Evolutionary conservation across 2,797 vertebrate species (phyloP).

Genomic region (Synaphobranchus kaupii): DNA sequence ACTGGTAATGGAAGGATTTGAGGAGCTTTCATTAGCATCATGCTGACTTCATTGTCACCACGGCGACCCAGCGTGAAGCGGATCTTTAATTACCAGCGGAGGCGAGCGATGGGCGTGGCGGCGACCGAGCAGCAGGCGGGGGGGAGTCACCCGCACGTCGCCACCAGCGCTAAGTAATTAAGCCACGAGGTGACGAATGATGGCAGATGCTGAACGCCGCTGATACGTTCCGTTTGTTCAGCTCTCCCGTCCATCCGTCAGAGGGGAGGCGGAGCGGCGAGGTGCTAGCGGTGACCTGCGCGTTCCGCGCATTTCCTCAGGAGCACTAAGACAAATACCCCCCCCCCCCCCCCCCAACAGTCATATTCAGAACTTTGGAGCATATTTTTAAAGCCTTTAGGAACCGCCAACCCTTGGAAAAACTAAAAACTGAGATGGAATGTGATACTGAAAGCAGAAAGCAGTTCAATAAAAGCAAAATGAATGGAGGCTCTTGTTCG

Average conservation of each 20-base stretch:
- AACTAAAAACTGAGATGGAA: background rate
- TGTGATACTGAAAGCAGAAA: background rate
- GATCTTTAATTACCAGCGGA: background rate
- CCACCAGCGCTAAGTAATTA: background rate
- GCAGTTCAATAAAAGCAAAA: background rate
- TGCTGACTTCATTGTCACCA: background rate
- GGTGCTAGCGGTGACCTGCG: background rate
- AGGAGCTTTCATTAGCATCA: background rate
- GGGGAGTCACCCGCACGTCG: background rate
- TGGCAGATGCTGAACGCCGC: conserved; percentile 3
- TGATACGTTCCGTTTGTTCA: conserved; percentile 35
- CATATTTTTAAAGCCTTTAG: background rate
- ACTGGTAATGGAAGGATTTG: background rate
- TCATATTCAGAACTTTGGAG: background rate
- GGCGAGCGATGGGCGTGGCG: background rate
- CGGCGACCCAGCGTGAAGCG: background rate
- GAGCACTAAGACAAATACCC: background rate
- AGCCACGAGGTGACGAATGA: background rate
- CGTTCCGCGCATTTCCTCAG: background rate
- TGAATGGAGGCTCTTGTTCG: background rate
- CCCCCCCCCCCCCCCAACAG: background rate
- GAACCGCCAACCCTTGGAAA: background rate
- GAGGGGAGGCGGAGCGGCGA: background rate
- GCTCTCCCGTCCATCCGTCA: conserved; percentile 28
- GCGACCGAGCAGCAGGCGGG: background rate